Evolutionary conservation across 1,140 invertebrate genomes (phyloP), one percentile per base, ranked within the genome.

Genomic region (Caerostris darwini): DNA sequence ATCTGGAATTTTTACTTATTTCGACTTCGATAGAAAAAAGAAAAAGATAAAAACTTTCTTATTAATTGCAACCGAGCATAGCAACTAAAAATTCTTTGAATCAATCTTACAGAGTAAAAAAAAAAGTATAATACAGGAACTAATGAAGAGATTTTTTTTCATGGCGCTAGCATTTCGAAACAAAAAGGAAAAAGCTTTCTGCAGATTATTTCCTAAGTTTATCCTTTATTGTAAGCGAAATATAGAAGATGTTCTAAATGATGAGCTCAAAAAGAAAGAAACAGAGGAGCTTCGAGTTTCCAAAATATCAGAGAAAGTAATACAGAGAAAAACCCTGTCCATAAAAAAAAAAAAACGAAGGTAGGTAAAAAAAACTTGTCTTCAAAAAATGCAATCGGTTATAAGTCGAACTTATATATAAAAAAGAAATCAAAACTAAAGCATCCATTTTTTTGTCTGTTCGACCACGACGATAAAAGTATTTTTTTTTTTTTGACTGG

Each of bases 351-450:
- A 2, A 34, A 34, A 34, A 34, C 34, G 34, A 34, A 34, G 34
- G 19, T 1, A 8, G 12, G 34, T 71, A 2, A 19, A 3, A n/a
- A 71, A 77, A 3, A 12, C 10, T 50, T 50, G 50, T 77, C 69
- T 77, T 77, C 69, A 77, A 53, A 77, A 77, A 34, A 77, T 77
- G 69, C 67, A 71, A 71, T 77, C 34, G 69, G 69, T 50, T 53
- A 77, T 77, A 10, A 8, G 34, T 19, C 50, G 34, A 34, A 77
- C 69, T 50, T 10, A 77, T 34, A 71, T 3, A 77, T 7, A 77
- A 6, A 71, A 6, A 34, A 2, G 34, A 71, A 77, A 77, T 77
- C 34, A 50, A 77, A 77, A 77, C 34, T 77, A 50, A 77, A 77
- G 34, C 34, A 4, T 50, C 69, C 69, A 50, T 77, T 19, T 34